Percentiles rank a stretch among this genome's conserved stretches.
Conservation (phyloP, 2,113 vertebrate genomes). For the human (Homo sapiens) region GRCh38 chr15:90426001-90426500, state of each 20-base stretch:
- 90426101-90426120: constrained; percentile 95
- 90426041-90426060: background rate
- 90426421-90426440: background rate
- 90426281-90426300: background rate
- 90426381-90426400: background rate
- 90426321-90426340: background rate
- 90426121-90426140: constrained; percentile 95
- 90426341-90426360: background rate
- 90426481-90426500: accelerated
- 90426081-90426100: background rate
- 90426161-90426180: constrained; percentile 96
- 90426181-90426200: constrained; percentile 97
- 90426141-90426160: constrained; percentile 98
- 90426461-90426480: no score
- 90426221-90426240: constrained; percentile 98
- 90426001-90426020: background rate
- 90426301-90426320: background rate
- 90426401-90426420: background rate
- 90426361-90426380: background rate
- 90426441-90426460: no score
- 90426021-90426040: background rate
- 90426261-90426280: constrained; percentile 89
- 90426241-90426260: constrained; percentile 96
- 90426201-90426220: constrained; percentile 97
- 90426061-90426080: background rate